Evolutionary conservation across 1,140 invertebrate species (phyloP), one percentile per base, ranked within the genome.

Genomic region (Rhysida immarginata): DNA sequence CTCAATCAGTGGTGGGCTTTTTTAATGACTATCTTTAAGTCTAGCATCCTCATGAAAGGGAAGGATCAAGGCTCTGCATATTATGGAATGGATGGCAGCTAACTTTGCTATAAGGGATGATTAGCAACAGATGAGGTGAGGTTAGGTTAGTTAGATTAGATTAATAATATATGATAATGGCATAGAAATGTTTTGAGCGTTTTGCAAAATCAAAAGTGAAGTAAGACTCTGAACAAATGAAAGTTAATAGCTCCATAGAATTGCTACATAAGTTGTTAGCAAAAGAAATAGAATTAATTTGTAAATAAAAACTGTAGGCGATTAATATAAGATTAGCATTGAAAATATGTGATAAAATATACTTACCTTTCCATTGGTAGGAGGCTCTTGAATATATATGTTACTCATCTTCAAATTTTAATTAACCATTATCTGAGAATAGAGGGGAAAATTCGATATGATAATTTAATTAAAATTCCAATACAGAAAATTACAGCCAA

Each of bases 341-440:
- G 20, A 11, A 46, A 20, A 20, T 20, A 11, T 5, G 8, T 20
- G 5, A 20, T 46, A 8, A 11, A 11, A 46, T 11, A 11, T 59
- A 63, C 56, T 73, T 74, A 96, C 93, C 75, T 97, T 97, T 62
- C 92, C 94, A 35, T 82, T 77, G 0, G 92, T 92, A 11, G 87
- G 87, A 23, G 94, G 94, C 74, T 98, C 94, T 72, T 94, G 86
- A 67, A 98, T 94, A 65, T 97, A 98, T 71, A 96, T 87, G 66
- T 85, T 91, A 77, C 87, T 92, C 91, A 94, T 90, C 60, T 67
- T 71, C 27, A 35, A 18, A n/a, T 18, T 16, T n/a, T 11, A 63
- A 27, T n/a, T n/a, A n/a, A n/a, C n/a, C n/a, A n/a, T 29, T 61
- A 14, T 55, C 1, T 23, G 43, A 5, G 26, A 26, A 54, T 20